A percentile compares a stretch with the other conserved stretches of the same genome.
These are phyloP conservation scores for Morelia viridis DNA, from an alignment of 2,797 vertebrate species.

Conservation along the genomic window DNA sequence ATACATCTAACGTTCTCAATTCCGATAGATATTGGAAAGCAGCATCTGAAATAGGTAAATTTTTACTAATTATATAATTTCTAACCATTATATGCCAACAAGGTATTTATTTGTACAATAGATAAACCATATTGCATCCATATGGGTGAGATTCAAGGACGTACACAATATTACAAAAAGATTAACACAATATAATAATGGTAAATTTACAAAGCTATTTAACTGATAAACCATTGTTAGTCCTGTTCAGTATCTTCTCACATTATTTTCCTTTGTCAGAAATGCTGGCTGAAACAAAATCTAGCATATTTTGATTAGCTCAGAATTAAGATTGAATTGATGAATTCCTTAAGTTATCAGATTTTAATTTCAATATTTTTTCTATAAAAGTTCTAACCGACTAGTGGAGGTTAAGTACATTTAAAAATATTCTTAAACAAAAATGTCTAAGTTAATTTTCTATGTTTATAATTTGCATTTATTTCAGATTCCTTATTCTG, in stretches of 20 bases:
- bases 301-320: conserved; percentile 39
- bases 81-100: conserved; percentile 37
- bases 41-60: conserved; percentile 67
- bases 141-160: background rate
- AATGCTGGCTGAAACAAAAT: background rate
- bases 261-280: conserved; percentile 42
- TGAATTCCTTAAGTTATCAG: conserved; percentile 18
- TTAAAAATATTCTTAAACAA: background rate
- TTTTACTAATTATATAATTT: background rate
- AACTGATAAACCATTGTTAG: conserved; percentile 17
- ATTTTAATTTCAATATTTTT: conserved; percentile 25
- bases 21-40: conserved; percentile 73
- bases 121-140: background rate
- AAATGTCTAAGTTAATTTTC: background rate
- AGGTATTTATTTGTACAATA: background rate
- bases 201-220: background rate
- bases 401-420: background rate
- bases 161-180: background rate
- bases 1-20: conserved; percentile 78
- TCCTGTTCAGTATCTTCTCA: background rate
- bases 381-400: background rate
- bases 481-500: background rate
- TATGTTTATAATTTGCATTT: background rate
- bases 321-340: conserved; percentile 11
- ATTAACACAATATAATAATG: background rate